phyloP scores from a whole-genome alignment of 2,113 vertebrate species.

The Ammodramus savannarum region DNA sequence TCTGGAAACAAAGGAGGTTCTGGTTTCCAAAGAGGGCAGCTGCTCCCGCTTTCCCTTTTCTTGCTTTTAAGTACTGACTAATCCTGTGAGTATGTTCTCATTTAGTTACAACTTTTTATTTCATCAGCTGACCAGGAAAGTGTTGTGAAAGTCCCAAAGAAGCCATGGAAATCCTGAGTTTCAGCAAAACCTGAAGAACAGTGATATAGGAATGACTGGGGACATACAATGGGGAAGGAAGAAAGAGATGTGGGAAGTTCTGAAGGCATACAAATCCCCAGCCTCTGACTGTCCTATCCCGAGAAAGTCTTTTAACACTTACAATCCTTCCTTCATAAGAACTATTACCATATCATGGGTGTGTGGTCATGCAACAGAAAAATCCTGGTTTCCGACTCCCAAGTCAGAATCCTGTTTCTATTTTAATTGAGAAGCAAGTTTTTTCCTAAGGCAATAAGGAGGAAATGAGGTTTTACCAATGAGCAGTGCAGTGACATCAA shows the following conservation, averaged over 20 bases:
- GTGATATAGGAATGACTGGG: not conserved
- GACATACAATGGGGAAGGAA: not conserved
- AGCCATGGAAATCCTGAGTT: not conserved
- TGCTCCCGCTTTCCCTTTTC: not conserved
- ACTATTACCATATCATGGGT: not conserved
- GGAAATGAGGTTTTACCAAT: not conserved
- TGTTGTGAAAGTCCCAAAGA: not conserved
- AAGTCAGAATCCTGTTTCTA: not conserved
- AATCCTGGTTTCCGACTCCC: not conserved
- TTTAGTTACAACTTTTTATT: not conserved
- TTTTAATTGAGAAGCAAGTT: not conserved
- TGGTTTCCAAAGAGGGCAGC: not conserved
- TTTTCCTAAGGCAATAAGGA: not conserved
- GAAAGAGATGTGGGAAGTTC: not conserved
- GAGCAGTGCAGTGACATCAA: not conserved
- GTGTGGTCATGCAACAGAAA: not conserved
- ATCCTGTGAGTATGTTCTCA: rapidly evolving
- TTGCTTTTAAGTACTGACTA: not conserved
- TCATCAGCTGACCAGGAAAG: not conserved
- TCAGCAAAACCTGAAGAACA: not conserved
- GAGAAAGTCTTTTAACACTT: not conserved
- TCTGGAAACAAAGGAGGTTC: not conserved
- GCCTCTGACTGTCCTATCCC: not conserved
- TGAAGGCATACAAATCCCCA: not conserved
- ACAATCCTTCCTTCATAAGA: not conserved